phyloP scores from a whole-genome alignment of 2,888 invertebrate species.

The Euproctis similis region DNA sequence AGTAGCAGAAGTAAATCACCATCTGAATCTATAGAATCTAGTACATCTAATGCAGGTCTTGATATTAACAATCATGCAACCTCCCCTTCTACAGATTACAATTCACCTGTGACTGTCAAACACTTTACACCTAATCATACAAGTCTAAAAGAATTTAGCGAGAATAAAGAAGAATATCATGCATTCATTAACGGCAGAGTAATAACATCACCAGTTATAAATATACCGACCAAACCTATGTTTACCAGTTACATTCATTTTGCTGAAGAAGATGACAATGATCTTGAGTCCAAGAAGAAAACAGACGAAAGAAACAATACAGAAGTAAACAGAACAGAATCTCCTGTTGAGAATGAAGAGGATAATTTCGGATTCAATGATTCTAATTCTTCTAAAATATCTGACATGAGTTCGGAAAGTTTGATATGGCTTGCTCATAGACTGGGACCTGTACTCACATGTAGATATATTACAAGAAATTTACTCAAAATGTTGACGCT shows the following conservation, averaged over 20 bases:
- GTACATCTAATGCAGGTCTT: conserved; percentile 41
- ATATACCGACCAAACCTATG: conserved; percentile 76
- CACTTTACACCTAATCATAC: conserved; percentile 27
- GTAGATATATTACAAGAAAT: conserved; percentile 92
- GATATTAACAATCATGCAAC: conserved; percentile 47
- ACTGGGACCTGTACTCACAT: conserved; percentile 94
- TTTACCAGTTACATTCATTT: conserved; percentile 70
- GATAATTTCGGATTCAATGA: conserved; percentile 32
- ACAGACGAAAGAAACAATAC: conserved; percentile 23
- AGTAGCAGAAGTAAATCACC: conserved; percentile 64
- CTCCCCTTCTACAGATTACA: conserved; percentile 62
- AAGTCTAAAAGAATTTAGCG: conserved; percentile 33
- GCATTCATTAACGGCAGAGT: conserved; percentile 28
- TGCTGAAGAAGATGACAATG: conserved; percentile 28
- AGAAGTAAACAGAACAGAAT: no score
- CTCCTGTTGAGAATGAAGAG: conserved; percentile 33
- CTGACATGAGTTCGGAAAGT: conserved; percentile 91
- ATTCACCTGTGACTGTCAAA: conserved; percentile 40
- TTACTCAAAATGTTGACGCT: conserved; percentile 94
- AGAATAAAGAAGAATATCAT: conserved; percentile 31
- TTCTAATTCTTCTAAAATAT: conserved; percentile 74
- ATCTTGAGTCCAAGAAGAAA: neutral
- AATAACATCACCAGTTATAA: conserved; percentile 80
- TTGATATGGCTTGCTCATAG: conserved; percentile 94
- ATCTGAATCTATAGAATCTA: conserved; percentile 58